Percentiles rank a stretch among this genome's conserved stretches.
Evolutionary conservation across 2,797 vertebrate species (phyloP).

Genomic region (Novumbra hubbsi): DNA sequence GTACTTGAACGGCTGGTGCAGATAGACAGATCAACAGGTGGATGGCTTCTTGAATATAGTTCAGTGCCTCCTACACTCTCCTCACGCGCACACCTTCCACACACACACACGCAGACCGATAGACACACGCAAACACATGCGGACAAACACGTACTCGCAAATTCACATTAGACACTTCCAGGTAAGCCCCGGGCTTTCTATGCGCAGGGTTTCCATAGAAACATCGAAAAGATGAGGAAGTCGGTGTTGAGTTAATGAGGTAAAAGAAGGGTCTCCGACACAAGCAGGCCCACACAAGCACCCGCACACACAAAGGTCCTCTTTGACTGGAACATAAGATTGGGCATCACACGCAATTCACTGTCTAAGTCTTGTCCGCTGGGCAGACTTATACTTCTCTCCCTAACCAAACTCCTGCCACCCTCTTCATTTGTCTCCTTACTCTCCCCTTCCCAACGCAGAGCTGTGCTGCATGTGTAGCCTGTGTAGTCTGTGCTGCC

Average conservation of each 20-base stretch:
- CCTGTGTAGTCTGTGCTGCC: constrained; percentile 20
- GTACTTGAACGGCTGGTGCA: constrained; percentile 2
- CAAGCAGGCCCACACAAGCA: neutral
- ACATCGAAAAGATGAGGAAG: constrained; percentile 35
- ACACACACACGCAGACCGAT: neutral
- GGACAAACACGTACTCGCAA: neutral
- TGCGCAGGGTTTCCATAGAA: constrained; percentile 55
- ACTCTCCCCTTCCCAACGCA: constrained; percentile 1
- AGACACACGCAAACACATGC: neutral
- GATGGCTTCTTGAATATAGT: constrained; percentile 4
- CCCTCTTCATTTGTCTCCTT: neutral
- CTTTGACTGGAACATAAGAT: constrained; percentile 41
- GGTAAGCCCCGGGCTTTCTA: constrained; percentile 38
- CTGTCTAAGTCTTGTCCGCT: neutral
- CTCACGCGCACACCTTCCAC: neutral
- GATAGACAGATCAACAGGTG: constrained; percentile 2
- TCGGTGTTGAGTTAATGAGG: constrained; percentile 40
- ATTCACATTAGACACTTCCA: constrained; percentile 10
- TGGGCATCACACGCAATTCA: constrained; percentile 38
- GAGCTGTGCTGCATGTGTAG: constrained; percentile 18
- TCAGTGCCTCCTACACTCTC: neutral
- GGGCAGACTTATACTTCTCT: constrained; percentile 9
- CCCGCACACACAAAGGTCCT: constrained; percentile 16
- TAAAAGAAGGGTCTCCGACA: constrained; percentile 17
- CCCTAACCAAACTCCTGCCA: neutral